These are phyloP conservation scores for Spheniscus humboldti DNA, from an alignment of 2,797 vertebrate species.

Conservation along the genomic window DNA sequence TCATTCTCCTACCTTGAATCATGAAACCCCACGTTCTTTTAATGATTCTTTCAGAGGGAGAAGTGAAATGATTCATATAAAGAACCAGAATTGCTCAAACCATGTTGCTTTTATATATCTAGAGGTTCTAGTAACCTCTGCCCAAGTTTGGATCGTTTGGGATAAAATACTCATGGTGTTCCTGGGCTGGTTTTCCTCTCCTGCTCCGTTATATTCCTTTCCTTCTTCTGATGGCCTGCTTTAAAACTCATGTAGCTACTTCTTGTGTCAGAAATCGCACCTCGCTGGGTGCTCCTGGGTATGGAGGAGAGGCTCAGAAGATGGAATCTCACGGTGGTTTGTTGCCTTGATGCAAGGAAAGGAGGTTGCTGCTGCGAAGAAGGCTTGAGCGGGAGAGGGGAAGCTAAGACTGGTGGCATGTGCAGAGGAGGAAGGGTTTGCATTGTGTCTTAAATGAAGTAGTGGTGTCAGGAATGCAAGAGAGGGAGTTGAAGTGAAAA, in stretches of 20 bases:
- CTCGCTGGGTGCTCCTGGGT: neutral
- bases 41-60: neutral
- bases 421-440: neutral
- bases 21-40: neutral
- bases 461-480: neutral
- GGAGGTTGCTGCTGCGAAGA: neutral
- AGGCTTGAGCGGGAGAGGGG: neutral
- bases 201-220: neutral
- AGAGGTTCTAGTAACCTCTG: neutral
- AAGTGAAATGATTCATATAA: conserved; percentile 19
- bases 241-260: neutral
- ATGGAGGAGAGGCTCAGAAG: neutral
- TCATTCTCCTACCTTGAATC: conserved; percentile 29
- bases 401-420: neutral
- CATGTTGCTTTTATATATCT: neutral
- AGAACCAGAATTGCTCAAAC: conserved; percentile 5
- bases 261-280: neutral
- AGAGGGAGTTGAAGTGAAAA: neutral
- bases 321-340: neutral
- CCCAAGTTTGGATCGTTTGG: neutral
- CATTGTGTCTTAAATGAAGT: neutral
- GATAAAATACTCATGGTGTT: neutral
- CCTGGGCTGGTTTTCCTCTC: neutral
- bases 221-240: neutral
- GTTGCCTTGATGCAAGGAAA: neutral